phyloP scores from a whole-genome alignment of 2,113 vertebrate species.

The Rhea americana region DNA sequence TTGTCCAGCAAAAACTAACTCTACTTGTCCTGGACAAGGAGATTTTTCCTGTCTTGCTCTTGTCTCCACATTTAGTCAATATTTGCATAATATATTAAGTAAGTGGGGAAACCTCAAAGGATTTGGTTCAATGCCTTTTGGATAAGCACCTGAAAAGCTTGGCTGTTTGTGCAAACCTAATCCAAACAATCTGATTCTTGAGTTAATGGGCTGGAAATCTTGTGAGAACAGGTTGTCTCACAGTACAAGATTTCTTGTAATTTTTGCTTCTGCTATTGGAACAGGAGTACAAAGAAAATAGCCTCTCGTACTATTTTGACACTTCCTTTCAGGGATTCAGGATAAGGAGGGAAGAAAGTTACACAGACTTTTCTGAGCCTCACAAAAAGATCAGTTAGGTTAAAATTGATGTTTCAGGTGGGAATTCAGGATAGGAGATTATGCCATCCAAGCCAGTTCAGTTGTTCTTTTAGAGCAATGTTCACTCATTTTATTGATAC shows the following conservation, averaged over 20 bases:
- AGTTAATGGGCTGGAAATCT: slow-evolving; percentile 64
- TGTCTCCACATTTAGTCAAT: neutral
- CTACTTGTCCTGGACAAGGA: neutral
- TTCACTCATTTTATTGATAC: slow-evolving; percentile 19
- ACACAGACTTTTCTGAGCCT: neutral
- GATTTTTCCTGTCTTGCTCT: slow-evolving; percentile 12
- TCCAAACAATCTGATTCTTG: slow-evolving; percentile 59
- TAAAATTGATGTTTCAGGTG: slow-evolving; percentile 8
- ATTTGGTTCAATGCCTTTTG: slow-evolving; percentile 54
- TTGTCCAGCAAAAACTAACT: neutral
- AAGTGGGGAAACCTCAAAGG: slow-evolving; percentile 35
- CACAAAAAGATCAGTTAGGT: neutral
- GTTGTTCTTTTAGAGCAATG: slow-evolving; percentile 4
- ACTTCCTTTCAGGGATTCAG: neutral
- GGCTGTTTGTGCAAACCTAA: slow-evolving; percentile 51
- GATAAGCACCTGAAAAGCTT: slow-evolving; percentile 53
- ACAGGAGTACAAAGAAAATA: neutral
- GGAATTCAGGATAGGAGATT: slow-evolving; percentile 2
- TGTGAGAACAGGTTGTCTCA: slow-evolving; percentile 46
- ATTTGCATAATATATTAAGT: slow-evolving; percentile 48
- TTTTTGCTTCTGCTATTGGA: slow-evolving; percentile 21
- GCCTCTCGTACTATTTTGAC: neutral
- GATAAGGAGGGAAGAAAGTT: neutral
- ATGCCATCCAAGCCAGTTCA: neutral
- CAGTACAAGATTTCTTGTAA: neutral